phyloP scores from a whole-genome alignment of 2,797 vertebrate species.

The Tadarida brasiliensis region DNA sequence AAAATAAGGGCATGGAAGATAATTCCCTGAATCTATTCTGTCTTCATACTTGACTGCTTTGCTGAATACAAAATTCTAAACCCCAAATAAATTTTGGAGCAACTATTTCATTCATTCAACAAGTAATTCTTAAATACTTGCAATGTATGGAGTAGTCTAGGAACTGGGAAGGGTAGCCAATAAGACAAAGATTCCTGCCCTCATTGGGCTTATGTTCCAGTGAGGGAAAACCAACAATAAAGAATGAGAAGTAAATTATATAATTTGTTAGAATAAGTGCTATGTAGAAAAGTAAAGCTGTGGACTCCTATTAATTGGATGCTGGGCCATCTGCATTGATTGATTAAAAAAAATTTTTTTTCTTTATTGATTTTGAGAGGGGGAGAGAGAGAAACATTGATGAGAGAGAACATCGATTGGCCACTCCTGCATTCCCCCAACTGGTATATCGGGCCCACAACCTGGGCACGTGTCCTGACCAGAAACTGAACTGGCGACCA shows the following conservation, averaged over 20 bases:
- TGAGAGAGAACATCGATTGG: too few species aligned
- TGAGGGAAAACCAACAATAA: not conserved
- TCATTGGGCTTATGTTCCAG: not conserved
- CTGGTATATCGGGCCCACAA: too few species aligned
- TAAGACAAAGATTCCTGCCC: not conserved
- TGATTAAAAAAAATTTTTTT: not conserved
- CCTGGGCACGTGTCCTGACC: too few species aligned
- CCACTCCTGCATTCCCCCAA: too few species aligned
- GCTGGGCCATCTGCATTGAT: not conserved
- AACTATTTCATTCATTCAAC: not conserved
- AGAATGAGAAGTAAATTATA: not conserved
- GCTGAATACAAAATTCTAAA: not conserved
- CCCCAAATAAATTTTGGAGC: not conserved
- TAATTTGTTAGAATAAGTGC: not conserved
- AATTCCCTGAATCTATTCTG: not conserved
- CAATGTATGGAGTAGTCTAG: not conserved
- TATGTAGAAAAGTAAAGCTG: not conserved
- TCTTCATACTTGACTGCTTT: not conserved
- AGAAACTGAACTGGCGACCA: too few species aligned
- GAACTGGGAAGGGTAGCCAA: not conserved
- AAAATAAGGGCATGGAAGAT: not conserved
- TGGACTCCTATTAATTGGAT: not conserved
- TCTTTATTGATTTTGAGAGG: too few species aligned
- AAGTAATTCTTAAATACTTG: not conserved
- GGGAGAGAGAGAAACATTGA: too few species aligned